phyloP scores from a whole-genome alignment of 2,113 vertebrate genomes.

The Heterochromis multidens region DNA sequence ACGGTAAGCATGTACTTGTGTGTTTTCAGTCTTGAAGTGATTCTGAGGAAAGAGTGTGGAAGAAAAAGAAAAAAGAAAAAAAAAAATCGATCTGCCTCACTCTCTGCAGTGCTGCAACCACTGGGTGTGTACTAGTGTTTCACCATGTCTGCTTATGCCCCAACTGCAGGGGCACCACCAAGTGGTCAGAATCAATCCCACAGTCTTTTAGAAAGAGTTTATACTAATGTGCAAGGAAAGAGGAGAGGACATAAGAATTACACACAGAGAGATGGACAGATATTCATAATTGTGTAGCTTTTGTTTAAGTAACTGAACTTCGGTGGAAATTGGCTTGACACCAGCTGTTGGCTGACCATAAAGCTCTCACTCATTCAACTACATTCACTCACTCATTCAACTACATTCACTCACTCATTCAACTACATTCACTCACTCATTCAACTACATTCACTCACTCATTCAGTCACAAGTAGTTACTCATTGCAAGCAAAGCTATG shows the following conservation, averaged over 20 bases:
- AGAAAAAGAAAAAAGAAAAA: neutral
- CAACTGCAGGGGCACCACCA: slow-evolving; percentile 59
- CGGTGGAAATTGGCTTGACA: neutral
- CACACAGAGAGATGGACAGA: neutral
- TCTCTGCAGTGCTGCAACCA: slow-evolving; percentile 72
- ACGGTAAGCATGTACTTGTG: neutral
- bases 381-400: no score
- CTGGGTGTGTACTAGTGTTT: slow-evolving; percentile 63
- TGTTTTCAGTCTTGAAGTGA: slow-evolving; percentile 22
- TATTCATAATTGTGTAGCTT: neutral
- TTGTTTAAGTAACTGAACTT: neutral
- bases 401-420: neutral
- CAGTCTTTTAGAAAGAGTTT: neutral
- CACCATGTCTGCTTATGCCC: slow-evolving; percentile 29
- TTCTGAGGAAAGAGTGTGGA: slow-evolving; percentile 7
- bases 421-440: neutral
- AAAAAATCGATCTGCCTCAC: slow-evolving; percentile 41
- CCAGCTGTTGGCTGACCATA: neutral
- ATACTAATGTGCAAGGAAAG: neutral
- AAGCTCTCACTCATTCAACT: neutral
- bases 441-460: neutral
- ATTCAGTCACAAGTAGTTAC: neutral
- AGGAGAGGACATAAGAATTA: neutral
- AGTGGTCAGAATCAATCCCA: slow-evolving; percentile 44
- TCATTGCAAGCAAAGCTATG: neutral